A percentile compares a stretch with the other conserved stretches of the same genome.
Evolutionary conservation across 2,113 vertebrate genomes (phyloP).

Genomic region (Poicephalus gulielmi): DNA sequence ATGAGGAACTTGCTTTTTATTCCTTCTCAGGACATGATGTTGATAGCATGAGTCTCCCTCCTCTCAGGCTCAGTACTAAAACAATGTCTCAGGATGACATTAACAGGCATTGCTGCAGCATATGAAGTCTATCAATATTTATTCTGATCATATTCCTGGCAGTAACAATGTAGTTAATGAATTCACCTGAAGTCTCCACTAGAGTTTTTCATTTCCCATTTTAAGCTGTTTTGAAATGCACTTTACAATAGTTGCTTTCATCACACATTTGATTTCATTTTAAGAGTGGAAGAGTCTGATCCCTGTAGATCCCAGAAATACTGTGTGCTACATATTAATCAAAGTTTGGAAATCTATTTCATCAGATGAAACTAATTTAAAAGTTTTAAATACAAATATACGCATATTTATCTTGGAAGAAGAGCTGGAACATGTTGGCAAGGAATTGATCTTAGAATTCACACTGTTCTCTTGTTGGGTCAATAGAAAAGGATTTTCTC

Average conservation of each 20-base stretch:
- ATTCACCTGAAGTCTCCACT: slow-evolving; percentile 46
- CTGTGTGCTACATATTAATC: background rate
- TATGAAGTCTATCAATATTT: slow-evolving; percentile 33
- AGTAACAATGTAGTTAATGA: slow-evolving; percentile 43
- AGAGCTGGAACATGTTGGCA: slow-evolving; percentile 6
- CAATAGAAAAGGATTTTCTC: slow-evolving; percentile 44
- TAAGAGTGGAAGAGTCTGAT: background rate
- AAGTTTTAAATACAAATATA: background rate
- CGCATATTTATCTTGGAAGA: background rate
- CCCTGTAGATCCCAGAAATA: background rate
- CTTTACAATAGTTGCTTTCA: background rate
- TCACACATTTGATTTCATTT: background rate
- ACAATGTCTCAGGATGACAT: slow-evolving; percentile 15
- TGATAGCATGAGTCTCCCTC: background rate
- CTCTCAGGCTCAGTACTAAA: background rate
- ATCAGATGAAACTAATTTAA: background rate
- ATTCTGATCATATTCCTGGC: slow-evolving; percentile 41
- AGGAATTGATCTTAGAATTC: slow-evolving; percentile 10
- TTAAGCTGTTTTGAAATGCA: slow-evolving; percentile 11
- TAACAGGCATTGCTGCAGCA: slow-evolving; percentile 5
- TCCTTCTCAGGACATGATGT: background rate
- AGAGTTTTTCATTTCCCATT: slow-evolving; percentile 32
- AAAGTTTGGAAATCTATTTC: background rate
- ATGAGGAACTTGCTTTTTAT: slow-evolving; percentile 3
- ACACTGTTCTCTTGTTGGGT: slow-evolving; percentile 46